Conservation (phyloP, 23 tunicate species). For the Aplidium turbinatum region DNA sequence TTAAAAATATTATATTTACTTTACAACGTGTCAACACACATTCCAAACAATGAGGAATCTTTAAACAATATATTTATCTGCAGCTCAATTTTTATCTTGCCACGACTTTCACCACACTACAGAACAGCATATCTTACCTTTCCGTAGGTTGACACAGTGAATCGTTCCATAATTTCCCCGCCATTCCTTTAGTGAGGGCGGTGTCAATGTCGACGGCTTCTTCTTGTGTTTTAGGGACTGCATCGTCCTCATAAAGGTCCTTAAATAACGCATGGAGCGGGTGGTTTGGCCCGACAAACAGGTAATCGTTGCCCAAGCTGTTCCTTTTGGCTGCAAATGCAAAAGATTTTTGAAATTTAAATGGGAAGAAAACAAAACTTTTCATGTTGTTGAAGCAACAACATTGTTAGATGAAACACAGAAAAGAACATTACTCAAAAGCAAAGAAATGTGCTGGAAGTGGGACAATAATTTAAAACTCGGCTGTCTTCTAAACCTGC, state of each 20-base stretch:
- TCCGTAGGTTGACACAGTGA: constrained; percentile 50
- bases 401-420: too few relatives aligned
- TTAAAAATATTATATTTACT: too few relatives aligned
- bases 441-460: too few relatives aligned
- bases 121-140: constrained; percentile 31
- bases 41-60: too few relatives aligned
- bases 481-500: too few relatives aligned
- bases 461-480: too few relatives aligned
- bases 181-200: constrained; percentile 69
- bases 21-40: too few relatives aligned
- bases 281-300: constrained; percentile 74
- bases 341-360: too few relatives aligned
- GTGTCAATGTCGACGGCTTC: constrained; percentile 81
- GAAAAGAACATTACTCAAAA: too few relatives aligned
- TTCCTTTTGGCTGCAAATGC: constrained; percentile 78
- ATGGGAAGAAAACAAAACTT: too few relatives aligned
- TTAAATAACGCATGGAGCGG: constrained; percentile 71
- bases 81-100: not conserved
- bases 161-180: constrained; percentile 85
- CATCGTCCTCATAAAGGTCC: constrained; percentile 62
- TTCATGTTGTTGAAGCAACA: too few relatives aligned
- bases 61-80: too few relatives aligned
- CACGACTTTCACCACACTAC: not conserved
- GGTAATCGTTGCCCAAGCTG: constrained; percentile 70
- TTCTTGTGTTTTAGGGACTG: constrained; percentile 28